These are phyloP conservation scores for Copidosoma floridanum DNA, from an alignment of 1,140 invertebrate genomes.

Conservation along the genomic window DNA sequence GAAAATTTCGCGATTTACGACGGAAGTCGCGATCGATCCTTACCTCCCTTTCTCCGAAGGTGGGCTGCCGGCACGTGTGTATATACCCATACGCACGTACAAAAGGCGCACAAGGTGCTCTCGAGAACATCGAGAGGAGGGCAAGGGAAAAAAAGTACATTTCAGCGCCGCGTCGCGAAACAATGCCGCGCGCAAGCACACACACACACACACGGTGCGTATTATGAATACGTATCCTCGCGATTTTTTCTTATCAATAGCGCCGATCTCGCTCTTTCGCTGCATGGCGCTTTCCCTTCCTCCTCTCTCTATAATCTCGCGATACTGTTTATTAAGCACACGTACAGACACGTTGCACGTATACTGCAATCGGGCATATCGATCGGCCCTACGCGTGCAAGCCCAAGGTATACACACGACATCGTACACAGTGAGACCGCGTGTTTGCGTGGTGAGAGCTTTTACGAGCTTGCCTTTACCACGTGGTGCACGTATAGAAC, in stretches of 20 bases:
- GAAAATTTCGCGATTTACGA: conserved; percentile 36
- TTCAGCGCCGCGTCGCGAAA: conserved; percentile 29
- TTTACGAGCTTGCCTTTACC: conserved; percentile 1
- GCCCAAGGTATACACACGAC: too few relatives aligned
- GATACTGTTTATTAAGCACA: conserved; percentile 20
- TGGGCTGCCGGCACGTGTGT: neutral
- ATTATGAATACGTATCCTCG: neutral
- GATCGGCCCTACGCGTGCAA: conserved; percentile 1
- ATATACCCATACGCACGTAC: neutral
- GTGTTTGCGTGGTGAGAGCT: neutral
- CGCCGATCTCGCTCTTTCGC: conserved; percentile 14
- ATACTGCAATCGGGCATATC: conserved; percentile 17
- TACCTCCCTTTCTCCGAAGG: neutral
- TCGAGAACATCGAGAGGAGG: neutral
- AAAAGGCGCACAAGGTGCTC: neutral
- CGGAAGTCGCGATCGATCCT: conserved; percentile 30
- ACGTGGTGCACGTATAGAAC: neutral
- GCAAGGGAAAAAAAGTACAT: conserved; percentile 10
- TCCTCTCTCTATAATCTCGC: conserved; percentile 6
- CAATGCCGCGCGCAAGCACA: conserved; percentile 27
- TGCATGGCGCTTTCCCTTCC: neutral
- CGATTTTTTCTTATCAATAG: conserved; percentile 23
- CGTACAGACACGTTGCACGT: conserved; percentile 5
- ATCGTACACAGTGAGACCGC: neutral
- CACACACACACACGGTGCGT: neutral